These are phyloP conservation scores for Chloroceryle inda DNA, from an alignment of 2,797 vertebrate genomes.

Conservation along the genomic window DNA sequence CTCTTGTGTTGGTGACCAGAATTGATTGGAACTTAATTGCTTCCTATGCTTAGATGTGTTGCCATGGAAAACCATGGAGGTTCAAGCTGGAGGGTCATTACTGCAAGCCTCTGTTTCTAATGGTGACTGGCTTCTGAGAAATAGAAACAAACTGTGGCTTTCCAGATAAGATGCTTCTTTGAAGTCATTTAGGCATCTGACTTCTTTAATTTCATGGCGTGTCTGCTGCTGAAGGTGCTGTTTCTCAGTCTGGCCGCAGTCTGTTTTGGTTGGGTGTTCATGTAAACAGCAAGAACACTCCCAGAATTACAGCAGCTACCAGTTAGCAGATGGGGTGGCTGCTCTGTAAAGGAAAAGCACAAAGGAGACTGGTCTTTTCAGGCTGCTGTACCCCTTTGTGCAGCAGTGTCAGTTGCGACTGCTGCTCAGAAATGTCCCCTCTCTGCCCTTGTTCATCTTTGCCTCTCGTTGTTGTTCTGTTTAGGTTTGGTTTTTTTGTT, in stretches of 20 bases:
- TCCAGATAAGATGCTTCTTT: constrained; percentile 29
- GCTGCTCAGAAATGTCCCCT: background rate
- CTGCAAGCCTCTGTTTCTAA: background rate
- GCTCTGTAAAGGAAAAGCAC: background rate
- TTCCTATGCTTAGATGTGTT: background rate
- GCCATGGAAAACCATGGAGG: background rate
- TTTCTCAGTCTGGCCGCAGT: background rate
- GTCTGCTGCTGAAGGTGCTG: background rate
- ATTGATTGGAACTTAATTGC: background rate
- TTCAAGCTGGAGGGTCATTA: constrained; percentile 7
- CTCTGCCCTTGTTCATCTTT: background rate
- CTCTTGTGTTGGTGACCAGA: background rate
- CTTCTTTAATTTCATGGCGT: background rate
- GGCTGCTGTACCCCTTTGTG: background rate
- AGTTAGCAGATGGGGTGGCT: background rate
- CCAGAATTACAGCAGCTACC: background rate
- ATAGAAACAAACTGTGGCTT: background rate
- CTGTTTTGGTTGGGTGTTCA: background rate
- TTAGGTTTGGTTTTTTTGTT: background rate
- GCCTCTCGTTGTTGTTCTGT: background rate
- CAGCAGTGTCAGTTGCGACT: background rate
- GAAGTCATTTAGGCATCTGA: constrained; percentile 25
- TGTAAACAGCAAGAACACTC: background rate
- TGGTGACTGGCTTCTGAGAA: constrained; percentile 10
- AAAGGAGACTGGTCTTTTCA: background rate